These are phyloP conservation scores for Petrocephalus microphthalmus DNA, from an alignment of 2,113 vertebrate genomes.

Conservation along the genomic window DNA sequence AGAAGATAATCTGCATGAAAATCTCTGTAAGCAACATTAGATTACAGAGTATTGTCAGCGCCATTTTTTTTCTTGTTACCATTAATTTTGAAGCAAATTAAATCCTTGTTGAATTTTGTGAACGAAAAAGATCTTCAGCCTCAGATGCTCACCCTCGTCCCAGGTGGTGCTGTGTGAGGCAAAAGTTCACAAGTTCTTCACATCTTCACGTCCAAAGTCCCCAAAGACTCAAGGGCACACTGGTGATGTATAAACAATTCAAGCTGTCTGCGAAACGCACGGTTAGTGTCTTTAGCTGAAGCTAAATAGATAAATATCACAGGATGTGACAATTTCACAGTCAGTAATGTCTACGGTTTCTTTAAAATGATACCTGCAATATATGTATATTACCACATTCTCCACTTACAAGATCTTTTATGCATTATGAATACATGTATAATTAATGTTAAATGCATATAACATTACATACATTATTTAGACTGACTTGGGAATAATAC, in stretches of 20 bases:
- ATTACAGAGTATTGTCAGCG: neutral
- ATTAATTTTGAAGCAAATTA: neutral
- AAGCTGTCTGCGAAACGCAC: neutral
- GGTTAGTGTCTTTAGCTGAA: neutral
- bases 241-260: neutral
- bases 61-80: neutral
- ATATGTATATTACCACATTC: neutral
- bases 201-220: neutral
- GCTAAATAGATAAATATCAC: neutral
- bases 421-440: neutral
- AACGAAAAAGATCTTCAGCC: neutral
- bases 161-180: neutral
- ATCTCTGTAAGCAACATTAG: neutral
- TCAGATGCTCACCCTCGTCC: neutral
- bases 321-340: neutral
- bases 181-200: neutral
- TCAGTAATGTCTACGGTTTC: neutral
- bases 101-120: neutral
- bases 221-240: neutral
- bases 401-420: neutral
- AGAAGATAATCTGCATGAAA: neutral
- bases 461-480: neutral
- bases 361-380: neutral
- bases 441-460: neutral
- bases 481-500: neutral